A percentile compares a stretch with the other conserved stretches of the same genome.
Conservation (phyloP, 92 coral and sea anemone genomes). For the Phenganax stokvisi region DNA sequence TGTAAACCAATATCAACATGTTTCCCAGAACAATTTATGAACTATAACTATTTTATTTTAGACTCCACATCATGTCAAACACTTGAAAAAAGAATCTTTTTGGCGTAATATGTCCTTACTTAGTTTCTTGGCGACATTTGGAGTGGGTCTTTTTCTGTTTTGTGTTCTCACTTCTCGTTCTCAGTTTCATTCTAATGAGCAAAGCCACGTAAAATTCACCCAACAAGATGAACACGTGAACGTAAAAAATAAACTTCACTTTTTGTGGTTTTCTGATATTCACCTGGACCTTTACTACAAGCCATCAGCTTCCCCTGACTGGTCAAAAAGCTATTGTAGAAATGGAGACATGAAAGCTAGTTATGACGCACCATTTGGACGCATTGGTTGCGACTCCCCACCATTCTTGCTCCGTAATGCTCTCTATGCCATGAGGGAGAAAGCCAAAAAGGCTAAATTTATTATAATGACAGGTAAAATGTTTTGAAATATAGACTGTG, state of each 20-base stretch:
- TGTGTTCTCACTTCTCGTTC: no score
- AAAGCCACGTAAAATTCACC: no score
- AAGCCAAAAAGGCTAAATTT: constrained; percentile 37
- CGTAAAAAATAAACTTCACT: background rate
- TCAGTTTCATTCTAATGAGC: no score
- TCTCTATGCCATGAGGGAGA: constrained; percentile 56
- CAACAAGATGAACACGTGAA: constrained; percentile 17
- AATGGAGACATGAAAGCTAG: constrained; percentile 41
- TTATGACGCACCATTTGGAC: constrained; percentile 69
- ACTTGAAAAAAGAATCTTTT: no score
- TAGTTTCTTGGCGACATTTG: no score
- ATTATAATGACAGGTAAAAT: constrained; percentile 64
- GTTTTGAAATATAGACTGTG: background rate
- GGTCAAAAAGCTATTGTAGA: constrained; percentile 54
- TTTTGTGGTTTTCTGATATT: constrained; percentile 65
- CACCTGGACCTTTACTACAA: constrained; percentile 67
- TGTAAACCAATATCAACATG: no score
- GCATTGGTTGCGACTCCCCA: constrained; percentile 81
- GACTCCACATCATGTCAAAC: no score
- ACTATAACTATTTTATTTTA: no score
- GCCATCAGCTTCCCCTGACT: constrained; percentile 23
- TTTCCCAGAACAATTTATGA: no score
- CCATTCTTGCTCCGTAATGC: constrained; percentile 47
- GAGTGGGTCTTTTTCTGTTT: no score
- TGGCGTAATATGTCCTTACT: no score